phyloP scores from a whole-genome alignment of 1,140 invertebrate species.

The Zophobas atratus region DNA sequence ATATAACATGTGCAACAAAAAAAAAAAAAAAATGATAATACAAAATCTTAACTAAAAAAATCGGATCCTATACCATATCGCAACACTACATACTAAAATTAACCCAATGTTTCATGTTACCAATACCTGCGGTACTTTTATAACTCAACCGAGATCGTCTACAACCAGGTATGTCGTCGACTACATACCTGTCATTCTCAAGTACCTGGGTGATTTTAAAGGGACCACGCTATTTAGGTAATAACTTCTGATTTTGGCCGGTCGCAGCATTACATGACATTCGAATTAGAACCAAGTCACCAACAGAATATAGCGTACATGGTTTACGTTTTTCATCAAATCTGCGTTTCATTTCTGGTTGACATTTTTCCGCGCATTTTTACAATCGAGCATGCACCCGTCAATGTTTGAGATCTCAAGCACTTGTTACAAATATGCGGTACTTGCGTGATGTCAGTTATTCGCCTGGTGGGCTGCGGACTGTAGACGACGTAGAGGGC shows the following conservation, averaged over 20 bases:
- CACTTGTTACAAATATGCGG: too few species aligned
- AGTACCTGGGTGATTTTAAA: constrained; percentile 9
- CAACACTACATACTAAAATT: not conserved
- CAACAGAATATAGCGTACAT: not conserved
- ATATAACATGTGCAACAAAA: not conserved
- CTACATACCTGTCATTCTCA: constrained; percentile 1
- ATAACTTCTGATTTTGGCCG: not conserved
- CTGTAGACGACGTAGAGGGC: too few species aligned
- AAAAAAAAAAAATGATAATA: not conserved
- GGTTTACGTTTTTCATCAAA: not conserved
- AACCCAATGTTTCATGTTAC: not conserved
- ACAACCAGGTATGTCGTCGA: constrained; percentile 1
- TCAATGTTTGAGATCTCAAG: too few species aligned
- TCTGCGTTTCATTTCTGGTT: not conserved
- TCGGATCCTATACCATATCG: not conserved
- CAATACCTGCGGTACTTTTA: not conserved
- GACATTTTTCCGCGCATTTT: not conserved
- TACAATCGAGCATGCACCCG: too few species aligned
- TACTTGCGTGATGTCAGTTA: too few species aligned
- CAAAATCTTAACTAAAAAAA: not conserved
- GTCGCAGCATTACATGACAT: not conserved
- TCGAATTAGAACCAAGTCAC: constrained; percentile 9
- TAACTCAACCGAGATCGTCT: not conserved
- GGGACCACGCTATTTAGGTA: constrained; percentile 17
- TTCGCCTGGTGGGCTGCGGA: too few species aligned